Percentiles rank a stretch among this genome's conserved stretches.
Evolutionary conservation across 2,113 vertebrate species (phyloP).

Genomic region (Festucalex cinctus): DNA sequence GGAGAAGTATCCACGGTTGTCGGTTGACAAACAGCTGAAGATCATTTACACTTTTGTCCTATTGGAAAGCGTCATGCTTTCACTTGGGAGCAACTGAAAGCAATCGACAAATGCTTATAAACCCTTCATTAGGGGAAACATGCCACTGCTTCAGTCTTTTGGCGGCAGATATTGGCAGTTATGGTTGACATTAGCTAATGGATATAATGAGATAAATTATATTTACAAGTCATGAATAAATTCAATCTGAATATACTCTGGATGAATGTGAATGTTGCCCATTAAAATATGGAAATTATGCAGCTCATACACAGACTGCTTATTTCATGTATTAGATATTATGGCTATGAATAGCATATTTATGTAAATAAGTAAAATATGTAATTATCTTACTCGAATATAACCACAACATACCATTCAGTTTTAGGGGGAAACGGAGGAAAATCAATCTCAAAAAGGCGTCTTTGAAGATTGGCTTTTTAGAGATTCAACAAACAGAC

Average conservation of each 20-base stretch:
- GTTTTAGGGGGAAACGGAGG: neutral
- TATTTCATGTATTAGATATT: neutral
- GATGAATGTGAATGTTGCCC: neutral
- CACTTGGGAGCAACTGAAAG: conserved; percentile 44
- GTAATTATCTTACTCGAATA: neutral
- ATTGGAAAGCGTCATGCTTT: conserved; percentile 63
- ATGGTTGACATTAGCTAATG: conserved; percentile 40
- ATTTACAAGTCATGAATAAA: conserved; percentile 16
- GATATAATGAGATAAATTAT: conserved; percentile 28
- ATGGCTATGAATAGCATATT: neutral
- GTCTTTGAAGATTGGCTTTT: neutral
- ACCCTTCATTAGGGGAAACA: conserved; percentile 60
- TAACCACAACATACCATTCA: neutral
- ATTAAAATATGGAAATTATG: conserved; percentile 25
- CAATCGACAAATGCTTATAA: conserved; percentile 49
- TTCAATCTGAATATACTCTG: neutral
- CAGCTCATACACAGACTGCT: neutral
- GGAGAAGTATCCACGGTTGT: conserved; percentile 36
- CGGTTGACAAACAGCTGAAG: conserved; percentile 33
- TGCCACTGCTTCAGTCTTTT: conserved; percentile 52
- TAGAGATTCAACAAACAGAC: neutral
- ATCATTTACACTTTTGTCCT: conserved; percentile 51
- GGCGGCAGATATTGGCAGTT: conserved; percentile 42
- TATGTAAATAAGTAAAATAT: neutral
- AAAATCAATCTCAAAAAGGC: neutral